These are phyloP conservation scores for Neotoma lepida DNA, from an alignment of 2,113 vertebrate genomes.

Conservation along the genomic window DNA sequence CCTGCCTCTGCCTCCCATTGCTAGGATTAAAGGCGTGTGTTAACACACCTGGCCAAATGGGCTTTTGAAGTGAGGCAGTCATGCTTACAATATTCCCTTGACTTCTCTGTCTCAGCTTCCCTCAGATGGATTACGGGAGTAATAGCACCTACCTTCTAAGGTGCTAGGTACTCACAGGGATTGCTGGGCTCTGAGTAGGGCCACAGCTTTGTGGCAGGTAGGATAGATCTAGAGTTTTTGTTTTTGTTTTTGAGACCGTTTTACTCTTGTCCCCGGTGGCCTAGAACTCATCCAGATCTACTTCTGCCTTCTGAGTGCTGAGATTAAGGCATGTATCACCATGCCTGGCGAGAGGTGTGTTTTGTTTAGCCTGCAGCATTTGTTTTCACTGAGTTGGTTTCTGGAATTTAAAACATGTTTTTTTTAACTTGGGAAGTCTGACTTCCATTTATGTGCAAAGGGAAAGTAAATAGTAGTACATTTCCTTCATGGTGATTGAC, in stretches of 20 bases:
- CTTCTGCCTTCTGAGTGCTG: neutral
- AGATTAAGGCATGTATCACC: neutral
- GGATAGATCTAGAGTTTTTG: neutral
- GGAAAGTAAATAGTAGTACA: neutral
- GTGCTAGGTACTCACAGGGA: neutral
- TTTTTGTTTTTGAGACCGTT: neutral
- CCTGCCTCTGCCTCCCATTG: neutral
- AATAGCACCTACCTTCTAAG: neutral
- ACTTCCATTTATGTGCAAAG: neutral
- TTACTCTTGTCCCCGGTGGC: neutral
- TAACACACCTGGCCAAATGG: neutral
- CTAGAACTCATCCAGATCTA: neutral
- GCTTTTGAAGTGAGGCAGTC: neutral
- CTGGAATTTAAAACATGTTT: constrained; percentile 40
- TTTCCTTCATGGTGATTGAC: neutral
- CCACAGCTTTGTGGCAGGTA: neutral
- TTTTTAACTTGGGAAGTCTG: neutral
- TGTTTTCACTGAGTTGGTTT: neutral
- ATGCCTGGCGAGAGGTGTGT: neutral
- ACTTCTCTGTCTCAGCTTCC: neutral
- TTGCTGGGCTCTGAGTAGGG: neutral
- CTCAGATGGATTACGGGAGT: neutral
- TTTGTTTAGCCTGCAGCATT: neutral
- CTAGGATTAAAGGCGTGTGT: neutral
- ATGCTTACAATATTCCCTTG: neutral